Evolutionary conservation across 2,797 vertebrate genomes (phyloP).

Genomic region (Podarcis lilfordi): DNA sequence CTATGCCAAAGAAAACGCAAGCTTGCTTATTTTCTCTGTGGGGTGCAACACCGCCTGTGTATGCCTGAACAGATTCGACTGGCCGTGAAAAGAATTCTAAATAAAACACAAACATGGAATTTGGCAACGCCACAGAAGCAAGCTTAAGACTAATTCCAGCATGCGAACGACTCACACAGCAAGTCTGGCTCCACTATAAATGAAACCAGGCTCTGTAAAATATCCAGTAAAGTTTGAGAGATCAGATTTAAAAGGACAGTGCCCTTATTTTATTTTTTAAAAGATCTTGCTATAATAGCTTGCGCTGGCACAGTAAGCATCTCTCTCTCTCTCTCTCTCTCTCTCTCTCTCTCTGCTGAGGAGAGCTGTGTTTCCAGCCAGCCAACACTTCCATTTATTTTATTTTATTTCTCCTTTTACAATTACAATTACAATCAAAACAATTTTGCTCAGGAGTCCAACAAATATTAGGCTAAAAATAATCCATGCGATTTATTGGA

Average conservation of each 20-base stretch:
- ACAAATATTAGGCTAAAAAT: conserved; percentile 37
- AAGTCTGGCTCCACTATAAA: conserved; percentile 93
- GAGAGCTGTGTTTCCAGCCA: conserved; percentile 70
- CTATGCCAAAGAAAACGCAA: conserved; percentile 86
- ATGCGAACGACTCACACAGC: conserved; percentile 87
- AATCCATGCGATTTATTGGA: conserved; percentile 43
- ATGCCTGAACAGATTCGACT: conserved; percentile 84
- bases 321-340: background rate
- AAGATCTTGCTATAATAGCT: conserved; percentile 66
- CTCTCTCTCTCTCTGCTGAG: conserved; percentile 23
- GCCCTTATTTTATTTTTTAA: conserved; percentile 50
- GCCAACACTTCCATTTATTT: conserved; percentile 62
- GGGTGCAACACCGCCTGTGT: conserved; percentile 84
- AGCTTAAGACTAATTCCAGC: conserved; percentile 88
- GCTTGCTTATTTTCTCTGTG: conserved; percentile 86
- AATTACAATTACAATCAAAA: conserved; percentile 42
- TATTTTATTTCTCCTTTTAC: background rate
- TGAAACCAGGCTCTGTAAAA: conserved; percentile 92
- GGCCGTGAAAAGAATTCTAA: conserved; percentile 88
- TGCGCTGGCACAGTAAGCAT: conserved; percentile 58
- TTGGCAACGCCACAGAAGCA: conserved; percentile 86
- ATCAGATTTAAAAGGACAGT: conserved; percentile 81
- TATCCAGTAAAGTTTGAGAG: conserved; percentile 82
- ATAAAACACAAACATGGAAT: conserved; percentile 89
- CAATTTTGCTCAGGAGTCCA: conserved; percentile 62